A percentile compares a stretch with the other conserved stretches of the same genome.
These are phyloP conservation scores for Drosophila borborema DNA, from an alignment of 2,888 invertebrate genomes.

Conservation along the genomic window DNA sequence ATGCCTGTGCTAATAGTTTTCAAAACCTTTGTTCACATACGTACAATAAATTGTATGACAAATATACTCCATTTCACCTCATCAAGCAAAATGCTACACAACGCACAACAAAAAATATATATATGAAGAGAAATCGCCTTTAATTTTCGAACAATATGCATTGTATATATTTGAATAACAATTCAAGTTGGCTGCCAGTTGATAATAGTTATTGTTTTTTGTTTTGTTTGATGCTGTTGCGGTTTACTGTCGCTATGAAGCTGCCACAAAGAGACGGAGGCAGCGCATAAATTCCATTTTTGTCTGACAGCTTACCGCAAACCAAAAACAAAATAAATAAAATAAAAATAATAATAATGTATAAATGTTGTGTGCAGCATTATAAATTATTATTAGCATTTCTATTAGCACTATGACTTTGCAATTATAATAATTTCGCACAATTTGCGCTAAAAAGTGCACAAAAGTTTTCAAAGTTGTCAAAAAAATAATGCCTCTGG, in stretches of 20 bases:
- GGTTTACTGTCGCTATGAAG: conserved; percentile 1
- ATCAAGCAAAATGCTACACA: neutral
- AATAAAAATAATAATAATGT: neutral
- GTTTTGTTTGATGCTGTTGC: conserved; percentile 16
- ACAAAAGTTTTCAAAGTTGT: conserved; percentile 31
- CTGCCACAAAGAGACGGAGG: conserved; percentile 27
- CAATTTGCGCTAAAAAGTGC: conserved; percentile 18
- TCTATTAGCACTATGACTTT: conserved; percentile 16
- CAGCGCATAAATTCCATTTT: conserved; percentile 59
- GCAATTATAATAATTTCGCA: conserved; percentile 27
- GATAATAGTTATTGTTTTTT: conserved; percentile 16
- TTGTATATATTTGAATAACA: conserved; percentile 27
- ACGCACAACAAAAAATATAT: too few relatives aligned
- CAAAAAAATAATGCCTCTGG: conserved; percentile 15
- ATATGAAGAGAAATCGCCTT: conserved; percentile 1
- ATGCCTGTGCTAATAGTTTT: too few relatives aligned
- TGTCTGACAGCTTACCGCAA: conserved; percentile 25
- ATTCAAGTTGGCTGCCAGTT: conserved; percentile 21
- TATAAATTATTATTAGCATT: conserved; percentile 15
- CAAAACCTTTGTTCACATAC: too few relatives aligned
- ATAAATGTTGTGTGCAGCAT: neutral
- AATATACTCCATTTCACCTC: neutral
- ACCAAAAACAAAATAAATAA: conserved; percentile 28
- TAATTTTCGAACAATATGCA: conserved; percentile 16
- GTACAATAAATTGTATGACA: neutral